A percentile compares a stretch with the other conserved stretches of the same genome.
phyloP scores from a whole-genome alignment of 2,113 vertebrate genomes.

The Sinosuthora webbiana region DNA sequence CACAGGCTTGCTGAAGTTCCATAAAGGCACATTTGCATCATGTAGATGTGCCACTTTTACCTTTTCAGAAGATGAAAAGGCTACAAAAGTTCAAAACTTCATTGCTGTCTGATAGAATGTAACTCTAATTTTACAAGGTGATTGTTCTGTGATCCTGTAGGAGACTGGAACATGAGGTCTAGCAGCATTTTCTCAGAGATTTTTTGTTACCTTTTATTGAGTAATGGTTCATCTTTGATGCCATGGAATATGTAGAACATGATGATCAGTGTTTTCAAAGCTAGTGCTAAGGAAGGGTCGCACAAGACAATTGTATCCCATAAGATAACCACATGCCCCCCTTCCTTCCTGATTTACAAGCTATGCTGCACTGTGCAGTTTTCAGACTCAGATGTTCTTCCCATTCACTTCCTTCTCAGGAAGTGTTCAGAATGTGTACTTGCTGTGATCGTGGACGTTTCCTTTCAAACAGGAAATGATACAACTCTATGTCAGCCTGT shows the following conservation, averaged over 20 bases:
- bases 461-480: slow-evolving; percentile 49
- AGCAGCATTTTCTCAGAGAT: background rate
- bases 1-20: background rate
- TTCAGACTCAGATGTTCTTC: slow-evolving; percentile 57
- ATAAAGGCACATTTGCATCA: background rate
- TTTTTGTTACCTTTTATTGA: background rate
- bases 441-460: slow-evolving; percentile 2
- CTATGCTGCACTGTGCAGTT: background rate
- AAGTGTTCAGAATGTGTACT: slow-evolving; percentile 58
- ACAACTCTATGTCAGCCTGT: background rate
- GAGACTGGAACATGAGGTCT: background rate
- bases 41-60: background rate
- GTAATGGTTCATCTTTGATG: background rate
- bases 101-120: background rate
- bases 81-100: background rate
- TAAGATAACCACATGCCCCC: slow-evolving; percentile 42
- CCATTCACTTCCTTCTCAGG: slow-evolving; percentile 55
- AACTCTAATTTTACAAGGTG: background rate
- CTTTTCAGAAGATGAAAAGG: background rate
- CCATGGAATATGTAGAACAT: background rate
- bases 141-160: background rate
- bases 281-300: background rate
- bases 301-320: background rate
- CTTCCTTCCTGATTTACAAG: slow-evolving; percentile 51
- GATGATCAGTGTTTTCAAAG: background rate